phyloP scores from a whole-genome alignment of 1,140 invertebrate species.

The Drosophila gunungcola region DNA sequence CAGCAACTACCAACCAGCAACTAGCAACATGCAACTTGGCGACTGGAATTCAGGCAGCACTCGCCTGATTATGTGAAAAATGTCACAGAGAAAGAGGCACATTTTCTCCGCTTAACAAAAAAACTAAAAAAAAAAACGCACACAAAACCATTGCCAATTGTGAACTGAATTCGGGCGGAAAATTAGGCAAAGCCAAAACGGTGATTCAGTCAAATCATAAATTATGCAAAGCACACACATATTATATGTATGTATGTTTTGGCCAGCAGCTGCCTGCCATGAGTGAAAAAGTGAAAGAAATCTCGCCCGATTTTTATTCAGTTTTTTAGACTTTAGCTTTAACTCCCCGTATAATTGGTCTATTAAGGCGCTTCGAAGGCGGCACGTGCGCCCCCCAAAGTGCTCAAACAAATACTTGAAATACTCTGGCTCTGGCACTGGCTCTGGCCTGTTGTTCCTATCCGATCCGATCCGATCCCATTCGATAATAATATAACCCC shows the following conservation, averaged over 20 bases:
- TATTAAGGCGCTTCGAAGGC: conserved; percentile 33
- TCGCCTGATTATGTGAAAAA: conserved; percentile 81
- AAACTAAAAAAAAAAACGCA: neutral
- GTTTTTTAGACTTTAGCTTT: neutral
- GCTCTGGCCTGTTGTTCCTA: neutral
- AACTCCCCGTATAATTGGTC: conserved; percentile 37
- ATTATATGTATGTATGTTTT: too few species aligned
- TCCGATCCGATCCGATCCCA: neutral
- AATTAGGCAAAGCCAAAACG: conserved; percentile 58
- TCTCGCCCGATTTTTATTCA: too few species aligned
- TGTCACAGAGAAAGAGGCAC: conserved; percentile 63
- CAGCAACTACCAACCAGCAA: conserved; percentile 14
- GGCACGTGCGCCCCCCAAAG: conserved; percentile 57
- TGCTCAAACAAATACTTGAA: conserved; percentile 33
- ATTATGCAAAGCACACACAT: conserved; percentile 7
- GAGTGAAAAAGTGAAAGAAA: neutral
- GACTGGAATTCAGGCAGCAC: conserved; percentile 74
- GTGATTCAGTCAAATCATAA: conserved; percentile 34
- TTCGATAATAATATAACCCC: conserved; percentile 13
- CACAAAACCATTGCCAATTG: conserved; percentile 49
- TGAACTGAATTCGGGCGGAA: conserved; percentile 77
- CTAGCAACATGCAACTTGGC: conserved; percentile 17
- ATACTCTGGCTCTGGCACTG: conserved; percentile 1
- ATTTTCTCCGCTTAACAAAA: neutral
- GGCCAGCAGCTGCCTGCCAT: too few species aligned